These are phyloP conservation scores for Drosophila elegans DNA, from an alignment of 1,140 invertebrate genomes.

Conservation along the genomic window DNA sequence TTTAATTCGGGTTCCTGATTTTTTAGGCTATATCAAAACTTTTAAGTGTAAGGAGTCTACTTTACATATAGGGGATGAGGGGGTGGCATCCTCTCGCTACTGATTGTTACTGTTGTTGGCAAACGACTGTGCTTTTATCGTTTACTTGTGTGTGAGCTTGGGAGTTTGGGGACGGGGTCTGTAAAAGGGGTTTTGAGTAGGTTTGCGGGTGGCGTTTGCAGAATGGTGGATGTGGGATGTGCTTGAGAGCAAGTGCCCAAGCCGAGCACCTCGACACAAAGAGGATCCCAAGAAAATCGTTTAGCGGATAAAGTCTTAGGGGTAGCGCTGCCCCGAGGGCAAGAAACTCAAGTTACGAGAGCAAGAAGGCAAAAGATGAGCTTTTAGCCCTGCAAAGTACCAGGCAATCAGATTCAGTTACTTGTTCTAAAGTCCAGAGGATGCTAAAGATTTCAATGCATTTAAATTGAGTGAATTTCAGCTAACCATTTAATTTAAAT, in stretches of 20 bases:
- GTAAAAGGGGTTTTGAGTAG: slow-evolving; percentile 17
- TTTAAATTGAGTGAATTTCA: background rate
- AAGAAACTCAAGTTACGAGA: background rate
- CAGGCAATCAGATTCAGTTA: slow-evolving; percentile 15
- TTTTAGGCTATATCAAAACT: background rate
- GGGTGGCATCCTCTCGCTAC: slow-evolving; percentile 59
- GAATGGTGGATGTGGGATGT: slow-evolving; percentile 22
- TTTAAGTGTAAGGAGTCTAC: slow-evolving; percentile 1
- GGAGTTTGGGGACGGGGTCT: slow-evolving; percentile 14
- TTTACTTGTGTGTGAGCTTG: slow-evolving; percentile 69
- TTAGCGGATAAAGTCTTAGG: slow-evolving; percentile 47
- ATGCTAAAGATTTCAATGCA: background rate
- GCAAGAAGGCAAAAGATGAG: slow-evolving; percentile 30
- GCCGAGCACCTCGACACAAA: slow-evolving; percentile 50
- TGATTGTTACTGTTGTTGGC: slow-evolving; percentile 79
- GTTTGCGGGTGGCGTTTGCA: background rate
- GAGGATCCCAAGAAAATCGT: slow-evolving; percentile 47
- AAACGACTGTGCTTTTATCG: slow-evolving; percentile 80
- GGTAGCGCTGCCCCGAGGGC: slow-evolving; percentile 1
- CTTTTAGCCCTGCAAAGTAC: slow-evolving; percentile 11
- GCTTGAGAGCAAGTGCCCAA: slow-evolving; percentile 45
- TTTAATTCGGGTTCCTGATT: too few species aligned
- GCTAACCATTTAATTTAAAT: too few species aligned
- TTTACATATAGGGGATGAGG: background rate
- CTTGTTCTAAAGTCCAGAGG: slow-evolving; percentile 2